Base-by-base conservation (phyloP, 2,113 vertebrate species). In the Sinocyclocheilus maitianheensis region DNA sequence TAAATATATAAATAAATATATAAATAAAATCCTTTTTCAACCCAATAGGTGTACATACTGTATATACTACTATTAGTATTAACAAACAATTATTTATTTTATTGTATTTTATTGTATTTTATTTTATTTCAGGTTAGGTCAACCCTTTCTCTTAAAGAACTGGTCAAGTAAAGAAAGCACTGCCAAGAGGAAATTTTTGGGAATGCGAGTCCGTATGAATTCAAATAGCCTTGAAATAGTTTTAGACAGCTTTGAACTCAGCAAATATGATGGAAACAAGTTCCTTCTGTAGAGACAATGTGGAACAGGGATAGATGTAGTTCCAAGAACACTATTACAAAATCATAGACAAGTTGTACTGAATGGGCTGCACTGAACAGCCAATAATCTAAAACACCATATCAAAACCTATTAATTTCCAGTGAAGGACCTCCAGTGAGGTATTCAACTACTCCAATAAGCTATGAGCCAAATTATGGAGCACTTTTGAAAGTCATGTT, bases 311-410 rank as follows among this genome's bases (percentile, higher is more conserved):
- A 92, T 93, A 92, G 92, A 92, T 91, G 90, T 90, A 92, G 91
- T 92, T 92, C 91, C 93, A 88, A 93, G 46, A 92, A 91, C 86
- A 91, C 79, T 26, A 77, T 82, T 92, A 91, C 92, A 92, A 93
- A 94, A 93, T 91, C 92, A 88, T 89, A 89, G 92, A 93, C 93
- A 92, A 92, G 89, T 93, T 90, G 92, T 90, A 93, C 18, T 69
- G 37, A 22, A 43, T 58, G 40, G 67, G 69, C 34, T 20, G 69
- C 10, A 11, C 69, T 72, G 72, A 48, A n/a, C 22, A 75, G 12
- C n/a, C 20, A 46, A 75, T 75, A 75, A 48, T 75, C 40, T 40
- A 24, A 72, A 69, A 34, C 26, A 16, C 2, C 3, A 9, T 8
- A 69, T 69, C 26, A 34, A 34, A 71, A 71, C 18, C 7, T 3